Percentiles rank a stretch among this genome's conserved stretches.
These are phyloP conservation scores for Andrena haemorrhoa DNA, from an alignment of 2,888 invertebrate species.

Conservation along the genomic window DNA sequence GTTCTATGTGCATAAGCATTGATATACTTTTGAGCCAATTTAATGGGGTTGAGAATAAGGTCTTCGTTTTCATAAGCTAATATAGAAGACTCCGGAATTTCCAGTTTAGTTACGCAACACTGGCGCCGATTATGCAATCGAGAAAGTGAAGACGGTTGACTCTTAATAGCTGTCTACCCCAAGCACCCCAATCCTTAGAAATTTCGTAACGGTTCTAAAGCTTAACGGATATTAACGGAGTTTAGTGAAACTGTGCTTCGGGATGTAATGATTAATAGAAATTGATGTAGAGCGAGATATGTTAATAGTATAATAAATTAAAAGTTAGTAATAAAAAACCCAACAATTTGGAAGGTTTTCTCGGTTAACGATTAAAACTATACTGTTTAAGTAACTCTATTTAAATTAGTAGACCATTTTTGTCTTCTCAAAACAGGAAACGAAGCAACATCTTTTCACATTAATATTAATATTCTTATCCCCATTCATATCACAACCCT, in stretches of 20 bases:
- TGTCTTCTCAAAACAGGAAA: too few species aligned
- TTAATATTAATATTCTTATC: too few species aligned
- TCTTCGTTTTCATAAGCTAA: conserved; percentile 18
- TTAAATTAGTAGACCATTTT: too few species aligned
- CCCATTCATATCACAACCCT: too few species aligned
- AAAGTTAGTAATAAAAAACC: too few species aligned
- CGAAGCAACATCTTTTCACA: too few species aligned
- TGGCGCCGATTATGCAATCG: background rate
- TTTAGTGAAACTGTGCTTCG: background rate
- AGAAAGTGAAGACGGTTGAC: background rate
- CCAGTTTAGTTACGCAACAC: conserved; percentile 11
- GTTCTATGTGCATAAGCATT: background rate
- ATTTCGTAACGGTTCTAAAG: background rate
- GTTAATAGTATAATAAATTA: too few species aligned
- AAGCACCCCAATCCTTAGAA: background rate
- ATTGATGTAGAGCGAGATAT: background rate
- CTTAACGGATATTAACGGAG: background rate
- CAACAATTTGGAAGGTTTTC: too few species aligned
- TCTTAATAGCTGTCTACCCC: background rate
- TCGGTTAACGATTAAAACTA: too few species aligned
- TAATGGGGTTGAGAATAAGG: background rate
- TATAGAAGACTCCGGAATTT: background rate
- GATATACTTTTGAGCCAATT: conserved; percentile 2
- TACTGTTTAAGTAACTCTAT: too few species aligned
- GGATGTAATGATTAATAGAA: background rate